Evolutionary conservation across 2,797 vertebrate genomes (phyloP), one percentile per base, ranked within the genome.

Genomic region (Setipinna tenuifilis): DNA sequence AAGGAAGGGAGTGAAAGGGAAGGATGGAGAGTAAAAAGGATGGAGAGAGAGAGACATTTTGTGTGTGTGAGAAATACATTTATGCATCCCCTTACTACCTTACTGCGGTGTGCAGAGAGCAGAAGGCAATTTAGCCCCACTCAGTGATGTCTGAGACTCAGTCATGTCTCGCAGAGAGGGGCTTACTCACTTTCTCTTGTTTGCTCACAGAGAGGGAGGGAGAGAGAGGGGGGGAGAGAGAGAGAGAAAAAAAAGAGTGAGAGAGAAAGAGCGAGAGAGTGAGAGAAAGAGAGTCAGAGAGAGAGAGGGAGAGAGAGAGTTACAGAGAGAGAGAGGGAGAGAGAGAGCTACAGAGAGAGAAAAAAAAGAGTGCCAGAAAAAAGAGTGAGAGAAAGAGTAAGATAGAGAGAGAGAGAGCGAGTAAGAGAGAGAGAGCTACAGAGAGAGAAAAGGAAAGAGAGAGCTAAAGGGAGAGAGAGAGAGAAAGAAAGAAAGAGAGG

Each of bases 271-370:
- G 25, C 28, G 25, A 31, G 28, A 71, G 25, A 31, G 23, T 16
- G 65, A 68, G 25, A 68, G 68, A 75, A 28, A 71, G 14, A 71
- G n/a, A n/a, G n/a, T n/a, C n/a, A n/a, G n/a, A n/a, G n/a, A n/a
- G n/a, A n/a, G n/a, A n/a, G n/a, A n/a, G n/a, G n/a, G n/a, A n/a
- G n/a, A 10, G 46, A 4, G 10, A 48, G 46, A 4, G 46, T 48
- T 48, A 4, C 10, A 48, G 46, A 48, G 4, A 48, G 46, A 4
- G 46, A 48, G 4, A 48, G 46, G 3, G 46, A 48, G 46, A n/a
- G 46, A 48, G 10, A 48, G 46, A 4, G 46, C 4, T 3, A 10
- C 46, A 48, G 10, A 48, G 46, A 48, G 46, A 48, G 46, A 4
- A 10, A 10, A 48, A 10, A 48, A 4, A 10, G 46, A 4, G 46